phyloP scores from a whole-genome alignment of 2,888 invertebrate genomes.

The Erebia aethiops region DNA sequence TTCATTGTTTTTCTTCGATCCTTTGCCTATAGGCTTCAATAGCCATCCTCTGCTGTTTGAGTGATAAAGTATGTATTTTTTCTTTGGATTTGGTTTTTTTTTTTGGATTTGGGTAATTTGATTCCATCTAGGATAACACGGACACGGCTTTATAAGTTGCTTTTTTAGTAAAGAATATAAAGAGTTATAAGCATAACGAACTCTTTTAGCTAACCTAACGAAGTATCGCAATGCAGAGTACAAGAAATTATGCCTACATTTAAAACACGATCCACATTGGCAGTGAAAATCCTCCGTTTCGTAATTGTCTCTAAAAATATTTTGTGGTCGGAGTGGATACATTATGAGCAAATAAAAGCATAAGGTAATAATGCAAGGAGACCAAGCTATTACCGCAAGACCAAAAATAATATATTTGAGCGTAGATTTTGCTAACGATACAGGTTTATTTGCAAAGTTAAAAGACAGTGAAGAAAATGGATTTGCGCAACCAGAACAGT shows the following conservation, averaged over 20 bases:
- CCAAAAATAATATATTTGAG: slow-evolving; percentile 46
- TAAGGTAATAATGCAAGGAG: slow-evolving; percentile 53
- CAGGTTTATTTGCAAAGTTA: slow-evolving; percentile 12
- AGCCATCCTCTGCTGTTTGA: slow-evolving; percentile 52
- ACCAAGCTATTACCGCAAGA: slow-evolving; percentile 52
- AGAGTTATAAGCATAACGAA: slow-evolving; percentile 7
- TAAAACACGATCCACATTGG: slow-evolving; percentile 14
- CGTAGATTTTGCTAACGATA: slow-evolving; percentile 33
- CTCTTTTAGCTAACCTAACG: slow-evolving; percentile 3
- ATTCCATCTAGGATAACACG: background rate
- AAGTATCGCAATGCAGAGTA: slow-evolving; percentile 10
- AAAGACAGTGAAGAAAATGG: background rate
- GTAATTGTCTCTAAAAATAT: slow-evolving; percentile 31
- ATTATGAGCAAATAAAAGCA: slow-evolving; percentile 50
- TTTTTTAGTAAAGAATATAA: slow-evolving; percentile 18
- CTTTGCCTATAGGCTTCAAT: slow-evolving; percentile 49
- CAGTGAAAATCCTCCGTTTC: background rate
- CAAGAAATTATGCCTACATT: slow-evolving; percentile 7
- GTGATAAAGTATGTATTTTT: slow-evolving; percentile 50
- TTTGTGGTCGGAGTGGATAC: slow-evolving; percentile 47
- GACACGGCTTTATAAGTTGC: background rate
- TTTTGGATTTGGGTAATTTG: background rate
- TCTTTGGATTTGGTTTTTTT: slow-evolving; percentile 46
- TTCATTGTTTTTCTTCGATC: background rate
- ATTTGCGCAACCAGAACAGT: slow-evolving; percentile 1